A percentile compares a stretch with the other conserved stretches of the same genome.
Conservation (phyloP, 1,140 invertebrate species). For the Drosophila sucinea region DNA sequence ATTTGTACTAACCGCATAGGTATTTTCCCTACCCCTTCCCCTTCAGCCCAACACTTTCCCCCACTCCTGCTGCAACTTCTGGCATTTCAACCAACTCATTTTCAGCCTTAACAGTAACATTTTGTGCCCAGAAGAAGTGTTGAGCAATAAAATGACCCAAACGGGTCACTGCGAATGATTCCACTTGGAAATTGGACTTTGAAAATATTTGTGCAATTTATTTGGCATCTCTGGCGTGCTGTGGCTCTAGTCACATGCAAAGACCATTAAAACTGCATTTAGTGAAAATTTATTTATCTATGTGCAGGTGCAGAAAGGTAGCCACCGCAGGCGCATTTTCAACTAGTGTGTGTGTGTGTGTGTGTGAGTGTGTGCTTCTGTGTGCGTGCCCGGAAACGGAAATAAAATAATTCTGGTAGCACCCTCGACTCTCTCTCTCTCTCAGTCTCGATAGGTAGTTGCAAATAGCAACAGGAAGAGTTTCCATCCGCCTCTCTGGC, state of each 20-base stretch:
- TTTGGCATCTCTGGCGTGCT: conserved; percentile 33
- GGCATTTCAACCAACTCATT: not conserved
- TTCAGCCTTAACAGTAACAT: conserved; percentile 44
- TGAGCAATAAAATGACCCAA: conserved; percentile 8
- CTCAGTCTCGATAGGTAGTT: conserved; percentile 25
- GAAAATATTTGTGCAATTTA: not conserved
- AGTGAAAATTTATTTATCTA: conserved; percentile 68
- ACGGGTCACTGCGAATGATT: not conserved
- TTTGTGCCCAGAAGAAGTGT: conserved; percentile 23
- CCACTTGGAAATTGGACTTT: not conserved
- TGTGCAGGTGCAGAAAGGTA: conserved; percentile 52
- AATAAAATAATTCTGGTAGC: conserved; percentile 73
- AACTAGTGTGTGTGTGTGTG: conserved; percentile 52
- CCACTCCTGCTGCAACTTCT: not conserved
- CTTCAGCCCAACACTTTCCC: not conserved
- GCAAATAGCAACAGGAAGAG: conserved; percentile 52
- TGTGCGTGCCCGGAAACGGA: conserved; percentile 72
- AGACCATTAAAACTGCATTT: conserved; percentile 78
- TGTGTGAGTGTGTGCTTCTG: conserved; percentile 67
- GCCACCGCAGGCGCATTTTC: conserved; percentile 68
- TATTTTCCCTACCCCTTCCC: not conserved
- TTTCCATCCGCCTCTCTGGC: conserved; percentile 23
- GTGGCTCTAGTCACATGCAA: conserved; percentile 32
- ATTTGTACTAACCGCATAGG: conserved; percentile 66
- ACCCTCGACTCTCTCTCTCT: conserved; percentile 22